Base-by-base conservation (phyloP, 2,797 vertebrate species). In the Tapirus indicus region DNA sequence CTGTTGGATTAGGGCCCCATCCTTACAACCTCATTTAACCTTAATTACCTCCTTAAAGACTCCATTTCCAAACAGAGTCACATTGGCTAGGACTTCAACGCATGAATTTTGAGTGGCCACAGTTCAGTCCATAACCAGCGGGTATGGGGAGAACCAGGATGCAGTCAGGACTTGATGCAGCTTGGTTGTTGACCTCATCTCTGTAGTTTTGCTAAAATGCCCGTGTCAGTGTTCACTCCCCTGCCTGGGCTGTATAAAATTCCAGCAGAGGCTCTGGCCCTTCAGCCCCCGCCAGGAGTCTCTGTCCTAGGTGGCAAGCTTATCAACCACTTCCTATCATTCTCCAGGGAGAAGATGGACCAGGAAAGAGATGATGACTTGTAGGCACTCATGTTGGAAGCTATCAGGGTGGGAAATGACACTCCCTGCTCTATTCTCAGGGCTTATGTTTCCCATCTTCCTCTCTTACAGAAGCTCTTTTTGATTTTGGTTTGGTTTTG, bases 361-460 rank as follows among this genome's bases (percentile, higher is more conserved):
- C 49, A 79, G 8, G 7, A 23, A 80, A 14, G 32, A 80, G 29
- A 82, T 4, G 4, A 17, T 18, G 25, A 56, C 3, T 32, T 82
- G 35, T 0, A 64, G 60, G 20, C 1, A 14, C 23, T 62, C 54
- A 62, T 0, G 0, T 0, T 35, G 49, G n/a, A 68, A 54, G 29
- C n/a, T 20, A 66, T 4, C n/a, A 9, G 1, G 1, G 17, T 13
- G 5, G 25, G 21, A 47, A 64, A 66, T 0, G 17, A 49, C 27
- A 80, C 20, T 3, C 13, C 14, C 56, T 3, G 8, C n/a, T 32
- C 8, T 12, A 52, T 10, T 60, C 27, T 44, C 16, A 20, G 60
- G 8, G 21, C 9, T 82, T 58, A 27, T 29, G 62, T 29, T 56
- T 4, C 52, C 44, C 17, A 16, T 11, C 11, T 21, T 47, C 60